Evolutionary conservation across 1,140 invertebrate species (phyloP).

Genomic region (Portunus trituberculatus): DNA sequence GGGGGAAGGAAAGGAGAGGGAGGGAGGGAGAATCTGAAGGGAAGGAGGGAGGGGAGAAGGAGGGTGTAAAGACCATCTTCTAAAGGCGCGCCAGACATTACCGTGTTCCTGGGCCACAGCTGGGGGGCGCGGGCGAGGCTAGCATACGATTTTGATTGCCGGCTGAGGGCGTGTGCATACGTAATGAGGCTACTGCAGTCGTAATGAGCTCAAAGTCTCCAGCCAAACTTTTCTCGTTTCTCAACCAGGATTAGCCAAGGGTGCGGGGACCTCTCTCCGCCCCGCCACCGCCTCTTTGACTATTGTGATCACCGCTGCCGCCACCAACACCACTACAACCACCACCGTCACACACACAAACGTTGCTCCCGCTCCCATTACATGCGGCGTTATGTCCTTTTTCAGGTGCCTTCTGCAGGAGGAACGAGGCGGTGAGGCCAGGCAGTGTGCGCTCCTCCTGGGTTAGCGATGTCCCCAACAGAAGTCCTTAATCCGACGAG

Average conservation of each 20-base stretch:
- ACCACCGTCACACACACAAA: background rate
- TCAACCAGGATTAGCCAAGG: slow-evolving; percentile 64
- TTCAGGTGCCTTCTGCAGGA: background rate
- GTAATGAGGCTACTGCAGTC: slow-evolving; percentile 71
- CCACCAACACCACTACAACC: background rate
- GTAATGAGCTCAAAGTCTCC: slow-evolving; percentile 74
- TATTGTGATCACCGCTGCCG: slow-evolving; percentile 55
- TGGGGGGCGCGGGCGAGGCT: background rate
- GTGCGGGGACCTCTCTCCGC: slow-evolving; percentile 35
- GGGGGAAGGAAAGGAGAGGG: background rate
- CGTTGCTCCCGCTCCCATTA: background rate
- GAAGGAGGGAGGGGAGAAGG: background rate
- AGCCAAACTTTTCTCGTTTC: slow-evolving; percentile 70
- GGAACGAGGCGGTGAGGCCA: background rate
- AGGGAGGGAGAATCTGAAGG: background rate
- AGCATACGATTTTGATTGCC: slow-evolving; percentile 73
- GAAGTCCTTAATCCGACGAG: background rate
- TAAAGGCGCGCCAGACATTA: slow-evolving; percentile 38
- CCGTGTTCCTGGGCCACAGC: background rate
- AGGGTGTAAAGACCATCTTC: background rate
- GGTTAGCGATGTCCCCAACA: background rate
- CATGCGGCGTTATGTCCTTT: background rate
- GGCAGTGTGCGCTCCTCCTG: background rate
- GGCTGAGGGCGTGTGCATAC: slow-evolving; percentile 68
- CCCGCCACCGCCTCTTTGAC: slow-evolving; percentile 28